These are phyloP conservation scores for Chesias legatella DNA, from an alignment of 2,888 invertebrate genomes.

Conservation along the genomic window DNA sequence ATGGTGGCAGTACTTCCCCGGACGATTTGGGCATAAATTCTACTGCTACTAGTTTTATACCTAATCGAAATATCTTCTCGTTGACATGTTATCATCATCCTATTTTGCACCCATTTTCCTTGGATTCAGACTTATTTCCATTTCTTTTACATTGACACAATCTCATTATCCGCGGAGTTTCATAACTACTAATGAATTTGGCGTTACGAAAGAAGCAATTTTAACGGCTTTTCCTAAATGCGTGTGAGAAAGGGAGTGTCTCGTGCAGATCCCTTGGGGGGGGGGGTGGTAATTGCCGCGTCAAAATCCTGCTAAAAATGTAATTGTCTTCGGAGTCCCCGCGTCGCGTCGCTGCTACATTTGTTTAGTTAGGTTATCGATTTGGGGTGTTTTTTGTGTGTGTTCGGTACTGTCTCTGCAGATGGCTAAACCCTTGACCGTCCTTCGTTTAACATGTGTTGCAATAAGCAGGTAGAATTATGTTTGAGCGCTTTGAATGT, in stretches of 20 bases:
- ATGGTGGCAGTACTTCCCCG: no score
- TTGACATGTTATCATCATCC: no score
- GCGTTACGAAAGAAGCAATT: slow-evolving; percentile 30
- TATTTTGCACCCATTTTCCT: not conserved
- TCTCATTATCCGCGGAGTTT: slow-evolving; percentile 13
- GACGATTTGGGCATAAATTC: no score
- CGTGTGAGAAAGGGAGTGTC: slow-evolving; percentile 27
- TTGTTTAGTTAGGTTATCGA: slow-evolving; percentile 27
- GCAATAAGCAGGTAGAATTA: slow-evolving; percentile 18
- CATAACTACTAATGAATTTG: slow-evolving; percentile 16
- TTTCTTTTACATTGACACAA: no score
- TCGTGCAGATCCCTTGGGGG: slow-evolving; percentile 45
- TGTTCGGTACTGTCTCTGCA: slow-evolving; percentile 28
- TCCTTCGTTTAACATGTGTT: slow-evolving; percentile 25
- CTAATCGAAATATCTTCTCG: no score
- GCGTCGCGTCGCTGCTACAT: slow-evolving; percentile 24
- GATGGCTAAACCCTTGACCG: slow-evolving; percentile 31
- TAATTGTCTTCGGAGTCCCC: slow-evolving; percentile 42
- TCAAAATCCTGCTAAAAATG: slow-evolving; percentile 46
- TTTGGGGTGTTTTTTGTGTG: slow-evolving; percentile 3
- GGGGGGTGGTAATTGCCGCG: slow-evolving; percentile 47
- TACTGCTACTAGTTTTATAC: no score
- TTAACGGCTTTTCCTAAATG: slow-evolving; percentile 34
- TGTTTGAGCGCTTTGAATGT: no score
- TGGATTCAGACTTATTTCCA: no score